Base-by-base conservation (phyloP, 2,797 vertebrate species). In the Triplophysa bombifrons region DNA sequence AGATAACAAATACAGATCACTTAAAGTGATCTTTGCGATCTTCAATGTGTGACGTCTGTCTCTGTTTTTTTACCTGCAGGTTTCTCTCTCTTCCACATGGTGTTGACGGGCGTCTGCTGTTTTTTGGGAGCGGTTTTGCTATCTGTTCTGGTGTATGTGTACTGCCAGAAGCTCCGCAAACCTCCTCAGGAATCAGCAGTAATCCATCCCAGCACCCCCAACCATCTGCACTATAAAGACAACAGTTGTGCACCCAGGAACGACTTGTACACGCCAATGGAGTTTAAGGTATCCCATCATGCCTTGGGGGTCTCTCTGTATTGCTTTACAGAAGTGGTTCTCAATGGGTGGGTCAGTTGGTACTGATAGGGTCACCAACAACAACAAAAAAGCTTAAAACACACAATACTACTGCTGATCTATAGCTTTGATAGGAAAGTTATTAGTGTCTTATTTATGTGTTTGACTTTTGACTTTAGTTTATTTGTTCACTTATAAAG, bases 181-280 rank as follows among this genome's bases (percentile, higher is more conserved):
- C 95, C 97, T 0, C 92, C 96, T 0, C 95, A 96, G 0, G 96
- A 99, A 0, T 96, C 96, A 0, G 95, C 95, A 0, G 94, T 96
- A 86, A 96, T 98, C 88, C 97, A 99, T 81, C 97, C 97, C 0
- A 96, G 94, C 93, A 96, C 96, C 2, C 96, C 96, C 51, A 98
- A 98, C 91, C 97, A 98, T 86, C 95, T 98, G 85, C 96, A 95
- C 84, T 97, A 96, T 91, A 97, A 96, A 89, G 95, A 93, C 78
- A 96, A 95, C 83, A 90, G 94, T 80, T 89, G 94, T 74, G 94
- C 95, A 0, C 96, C 96, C 85, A 98, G 98, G 90, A 99, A 98
- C 0, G 97, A 99, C 91, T 97, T 97, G 85, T 98, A 98, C 91
- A 96, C 96, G 73, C 96, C 96, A 51, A 99, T 99, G 97, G 97